phyloP scores from a whole-genome alignment of 1,140 invertebrate species.

The Zelostemma sp. region DNA sequence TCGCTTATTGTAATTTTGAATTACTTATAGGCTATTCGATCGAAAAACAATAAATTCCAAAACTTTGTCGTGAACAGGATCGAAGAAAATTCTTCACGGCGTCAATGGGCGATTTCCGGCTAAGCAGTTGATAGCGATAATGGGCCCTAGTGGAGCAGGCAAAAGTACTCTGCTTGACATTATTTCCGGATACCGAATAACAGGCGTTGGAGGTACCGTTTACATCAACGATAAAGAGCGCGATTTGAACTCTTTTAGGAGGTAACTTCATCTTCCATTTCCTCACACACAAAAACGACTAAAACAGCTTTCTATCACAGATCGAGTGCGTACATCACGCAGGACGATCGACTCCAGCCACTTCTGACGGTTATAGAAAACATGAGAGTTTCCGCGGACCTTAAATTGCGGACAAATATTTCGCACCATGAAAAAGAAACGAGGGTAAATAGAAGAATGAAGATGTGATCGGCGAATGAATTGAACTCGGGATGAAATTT shows the following conservation, averaged over 20 bases:
- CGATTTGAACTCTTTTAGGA: too few species aligned
- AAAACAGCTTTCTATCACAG: too few species aligned
- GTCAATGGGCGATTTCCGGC: slow-evolving; percentile 82
- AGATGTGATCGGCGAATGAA: too few species aligned
- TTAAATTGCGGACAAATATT: slow-evolving; percentile 82
- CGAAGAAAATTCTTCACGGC: slow-evolving; percentile 84
- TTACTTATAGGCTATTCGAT: too few species aligned
- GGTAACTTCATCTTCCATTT: too few species aligned
- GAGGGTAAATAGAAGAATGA: too few species aligned
- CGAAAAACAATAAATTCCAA: too few species aligned
- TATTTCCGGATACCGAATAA: slow-evolving; percentile 78
- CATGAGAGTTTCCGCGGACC: slow-evolving; percentile 87
- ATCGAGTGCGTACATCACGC: too few species aligned
- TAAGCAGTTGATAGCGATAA: slow-evolving; percentile 87
- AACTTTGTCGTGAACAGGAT: too few species aligned
- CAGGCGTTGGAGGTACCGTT: slow-evolving; percentile 78
- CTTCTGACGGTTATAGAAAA: slow-evolving; percentile 90
- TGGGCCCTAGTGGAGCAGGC: slow-evolving; percentile 89
- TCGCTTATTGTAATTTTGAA: too few species aligned
- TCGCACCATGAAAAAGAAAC: slow-evolving; percentile 78
- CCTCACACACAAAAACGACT: too few species aligned
- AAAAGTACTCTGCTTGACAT: slow-evolving; percentile 85
- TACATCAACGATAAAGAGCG: slow-evolving; percentile 82
- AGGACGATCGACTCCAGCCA: slow-evolving; percentile 81
- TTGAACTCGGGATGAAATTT: too few species aligned